Evolutionary conservation across 2,888 invertebrate genomes (phyloP).

Genomic region (Hirtodrosophila confusa): DNA sequence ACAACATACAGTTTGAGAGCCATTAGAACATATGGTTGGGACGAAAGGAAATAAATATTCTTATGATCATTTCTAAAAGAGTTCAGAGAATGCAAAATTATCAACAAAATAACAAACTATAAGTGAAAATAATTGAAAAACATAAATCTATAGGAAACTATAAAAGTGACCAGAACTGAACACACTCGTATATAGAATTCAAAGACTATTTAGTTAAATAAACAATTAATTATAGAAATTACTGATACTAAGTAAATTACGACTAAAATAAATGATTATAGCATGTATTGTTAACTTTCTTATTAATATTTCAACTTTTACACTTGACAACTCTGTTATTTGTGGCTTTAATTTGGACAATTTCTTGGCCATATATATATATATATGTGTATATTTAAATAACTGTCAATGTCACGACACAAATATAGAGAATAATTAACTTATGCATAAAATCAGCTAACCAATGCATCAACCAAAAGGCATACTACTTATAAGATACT

Average conservation of each 20-base stretch:
- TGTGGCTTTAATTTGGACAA: conserved; percentile 9
- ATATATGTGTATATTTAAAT: background rate
- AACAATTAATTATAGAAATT: too few species aligned
- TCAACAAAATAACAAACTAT: too few species aligned
- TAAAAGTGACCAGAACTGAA: too few species aligned
- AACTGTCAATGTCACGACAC: conserved; percentile 26
- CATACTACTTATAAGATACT: conserved; percentile 43
- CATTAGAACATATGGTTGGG: background rate
- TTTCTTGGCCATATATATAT: conserved; percentile 9
- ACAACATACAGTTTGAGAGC: conserved; percentile 29
- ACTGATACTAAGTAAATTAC: too few species aligned
- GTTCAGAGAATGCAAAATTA: background rate
- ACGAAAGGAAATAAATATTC: background rate
- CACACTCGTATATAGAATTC: too few species aligned
- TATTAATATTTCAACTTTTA: too few species aligned
- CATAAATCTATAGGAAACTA: too few species aligned
- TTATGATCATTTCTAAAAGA: background rate
- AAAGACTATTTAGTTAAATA: too few species aligned
- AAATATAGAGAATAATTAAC: conserved; percentile 8
- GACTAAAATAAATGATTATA: too few species aligned
- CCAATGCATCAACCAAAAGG: conserved; percentile 61
- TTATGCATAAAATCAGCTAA: conserved; percentile 35
- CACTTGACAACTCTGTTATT: background rate
- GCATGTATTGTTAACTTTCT: too few species aligned
- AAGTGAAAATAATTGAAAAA: too few species aligned